Percentiles rank a stretch among this genome's conserved stretches.
Evolutionary conservation across 2,888 invertebrate species (phyloP).

Genomic region (Parnassius smintheus): DNA sequence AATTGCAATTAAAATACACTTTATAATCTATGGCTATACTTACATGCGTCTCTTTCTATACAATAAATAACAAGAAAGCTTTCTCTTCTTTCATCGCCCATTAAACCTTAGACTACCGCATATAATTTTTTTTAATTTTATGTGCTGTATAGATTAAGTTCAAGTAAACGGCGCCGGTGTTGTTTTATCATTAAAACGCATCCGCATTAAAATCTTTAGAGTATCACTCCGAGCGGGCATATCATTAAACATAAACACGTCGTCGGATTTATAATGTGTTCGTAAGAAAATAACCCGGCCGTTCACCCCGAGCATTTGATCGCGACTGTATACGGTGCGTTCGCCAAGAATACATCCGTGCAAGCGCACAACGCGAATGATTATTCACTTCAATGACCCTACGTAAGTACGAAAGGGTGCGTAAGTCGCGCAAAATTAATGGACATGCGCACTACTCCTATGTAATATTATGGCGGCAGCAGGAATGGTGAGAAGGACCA

Average conservation of each 20-base stretch:
- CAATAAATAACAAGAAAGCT: too few relatives aligned
- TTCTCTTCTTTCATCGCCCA: neutral
- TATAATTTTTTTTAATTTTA: neutral
- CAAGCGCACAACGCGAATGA: conserved; percentile 36
- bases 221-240: conserved; percentile 23
- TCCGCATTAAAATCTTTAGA: conserved; percentile 7
- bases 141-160: neutral
- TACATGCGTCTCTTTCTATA: too few relatives aligned
- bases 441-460: neutral
- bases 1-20: too few relatives aligned
- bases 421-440: conserved; percentile 1
- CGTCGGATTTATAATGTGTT: conserved; percentile 32
- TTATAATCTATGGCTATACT: too few relatives aligned
- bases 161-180: conserved; percentile 9
- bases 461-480: too few relatives aligned
- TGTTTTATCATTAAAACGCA: conserved; percentile 12
- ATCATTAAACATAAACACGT: conserved; percentile 35
- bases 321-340: conserved; percentile 38
- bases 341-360: conserved; percentile 53
- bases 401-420: neutral
- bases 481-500: too few relatives aligned
- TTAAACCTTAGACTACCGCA: neutral
- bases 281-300: conserved; percentile 39
- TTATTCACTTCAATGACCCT: conserved; percentile 27
- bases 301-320: conserved; percentile 43